Conservation (phyloP, 2,113 vertebrate genomes). For the Corythornis cristatus region DNA sequence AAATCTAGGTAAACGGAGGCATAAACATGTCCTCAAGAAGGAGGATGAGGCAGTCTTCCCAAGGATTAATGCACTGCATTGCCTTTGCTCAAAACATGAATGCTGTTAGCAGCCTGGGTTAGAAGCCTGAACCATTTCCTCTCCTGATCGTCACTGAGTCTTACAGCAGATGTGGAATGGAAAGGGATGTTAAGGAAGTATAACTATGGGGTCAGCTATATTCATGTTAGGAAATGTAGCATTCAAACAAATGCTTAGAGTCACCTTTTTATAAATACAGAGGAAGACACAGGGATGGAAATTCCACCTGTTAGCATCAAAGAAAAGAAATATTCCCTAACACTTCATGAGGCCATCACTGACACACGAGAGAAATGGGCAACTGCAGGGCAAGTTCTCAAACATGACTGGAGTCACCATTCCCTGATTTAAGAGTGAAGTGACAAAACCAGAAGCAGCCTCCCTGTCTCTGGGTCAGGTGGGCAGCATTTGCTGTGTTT, state of each 20-base stretch:
- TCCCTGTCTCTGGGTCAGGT: not conserved
- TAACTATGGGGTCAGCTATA: not conserved
- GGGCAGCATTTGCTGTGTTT: not conserved
- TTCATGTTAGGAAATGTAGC: not conserved
- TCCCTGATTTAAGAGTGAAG: not conserved
- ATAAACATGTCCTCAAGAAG: not conserved
- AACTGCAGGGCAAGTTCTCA: not conserved
- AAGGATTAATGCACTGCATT: not conserved
- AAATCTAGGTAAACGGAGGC: conserved; percentile 19
- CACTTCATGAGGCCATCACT: not conserved
- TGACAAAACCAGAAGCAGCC: not conserved
- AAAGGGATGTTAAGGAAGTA: not conserved
- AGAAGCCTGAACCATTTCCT: not conserved
- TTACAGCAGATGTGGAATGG: not conserved
- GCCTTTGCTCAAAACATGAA: not conserved
- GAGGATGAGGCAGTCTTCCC: not conserved
- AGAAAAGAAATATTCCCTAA: not conserved
- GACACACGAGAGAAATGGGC: not conserved
- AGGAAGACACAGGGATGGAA: not conserved
- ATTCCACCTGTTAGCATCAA: not conserved
- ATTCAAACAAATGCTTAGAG: not conserved
- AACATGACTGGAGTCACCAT: not conserved
- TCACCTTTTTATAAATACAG: not conserved
- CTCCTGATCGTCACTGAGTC: not conserved
- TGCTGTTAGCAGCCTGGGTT: not conserved